A percentile compares a stretch with the other conserved stretches of the same genome.
Evolutionary conservation across 2,797 vertebrate genomes (phyloP).

Genomic region (Echeneis naucrates): DNA sequence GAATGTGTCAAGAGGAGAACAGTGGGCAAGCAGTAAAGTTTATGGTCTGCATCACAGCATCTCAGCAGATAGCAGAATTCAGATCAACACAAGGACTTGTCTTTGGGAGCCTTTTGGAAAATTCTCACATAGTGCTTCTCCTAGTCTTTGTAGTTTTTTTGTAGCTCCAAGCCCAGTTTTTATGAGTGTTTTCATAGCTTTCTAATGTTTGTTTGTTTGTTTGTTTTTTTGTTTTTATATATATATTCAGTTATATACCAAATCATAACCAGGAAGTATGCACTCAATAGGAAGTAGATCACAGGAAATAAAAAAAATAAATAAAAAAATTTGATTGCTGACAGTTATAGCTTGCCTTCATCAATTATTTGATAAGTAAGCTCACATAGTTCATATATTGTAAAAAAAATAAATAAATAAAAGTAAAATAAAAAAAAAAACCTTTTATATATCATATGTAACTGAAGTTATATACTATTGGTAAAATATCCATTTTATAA

Average conservation of each 20-base stretch:
- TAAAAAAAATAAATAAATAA: too few species aligned
- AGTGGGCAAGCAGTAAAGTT: conserved; percentile 8
- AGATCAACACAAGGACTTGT: conserved; percentile 49
- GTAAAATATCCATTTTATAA: conserved; percentile 83
- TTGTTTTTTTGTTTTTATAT: conserved; percentile 83
- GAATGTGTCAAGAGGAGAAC: conserved; percentile 14
- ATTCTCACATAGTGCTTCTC: conserved; percentile 58
- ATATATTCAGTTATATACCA: conserved; percentile 81
- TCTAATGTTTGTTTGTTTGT: conserved; percentile 75
- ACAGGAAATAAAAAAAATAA: conserved; percentile 80
- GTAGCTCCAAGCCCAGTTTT: conserved; percentile 84
- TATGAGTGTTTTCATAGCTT: conserved; percentile 75
- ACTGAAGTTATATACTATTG: conserved; percentile 83
- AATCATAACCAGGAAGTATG: conserved; percentile 87
- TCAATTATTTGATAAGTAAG: conserved; percentile 62
- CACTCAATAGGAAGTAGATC: conserved; percentile 88
- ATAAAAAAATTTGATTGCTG: conserved; percentile 74
- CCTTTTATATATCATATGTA: conserved; percentile 78
- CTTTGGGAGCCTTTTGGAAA: conserved; percentile 58
- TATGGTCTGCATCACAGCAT: conserved; percentile 20
- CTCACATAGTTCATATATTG: conserved; percentile 76
- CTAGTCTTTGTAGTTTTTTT: conserved; percentile 84
- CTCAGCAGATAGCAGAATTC: conserved; percentile 77
- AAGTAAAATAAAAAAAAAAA: conserved; percentile 55
- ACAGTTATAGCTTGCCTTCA: conserved; percentile 65